Conservation (phyloP, 2,113 vertebrate species). For the Sapajus apella region DNA sequence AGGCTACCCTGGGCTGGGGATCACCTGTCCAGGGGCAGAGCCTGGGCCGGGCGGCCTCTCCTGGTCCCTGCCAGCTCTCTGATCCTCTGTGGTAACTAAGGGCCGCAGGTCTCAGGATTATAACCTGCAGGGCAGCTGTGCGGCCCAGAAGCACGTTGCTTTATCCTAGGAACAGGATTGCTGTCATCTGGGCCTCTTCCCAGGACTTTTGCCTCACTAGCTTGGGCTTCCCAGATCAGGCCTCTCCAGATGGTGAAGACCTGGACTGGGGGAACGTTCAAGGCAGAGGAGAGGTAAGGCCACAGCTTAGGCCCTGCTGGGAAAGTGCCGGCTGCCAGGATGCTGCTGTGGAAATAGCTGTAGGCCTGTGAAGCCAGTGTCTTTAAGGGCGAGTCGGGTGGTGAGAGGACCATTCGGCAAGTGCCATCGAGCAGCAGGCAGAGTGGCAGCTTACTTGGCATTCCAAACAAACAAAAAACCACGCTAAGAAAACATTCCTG, state of each 20-base stretch:
- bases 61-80: not conserved
- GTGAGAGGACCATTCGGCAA: not conserved
- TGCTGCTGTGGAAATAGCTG: not conserved
- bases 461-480: not conserved
- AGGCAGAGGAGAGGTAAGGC: not conserved
- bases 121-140: not conserved
- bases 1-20: not conserved
- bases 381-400: accelerated
- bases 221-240: not conserved
- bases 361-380: not conserved
- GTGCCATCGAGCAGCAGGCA: no score
- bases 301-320: not conserved
- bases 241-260: not conserved
- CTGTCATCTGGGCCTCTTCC: not conserved
- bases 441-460: not conserved
- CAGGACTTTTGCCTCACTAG: not conserved
- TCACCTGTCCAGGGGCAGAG: not conserved
- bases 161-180: not conserved
- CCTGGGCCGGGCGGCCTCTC: not conserved
- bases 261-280: not conserved
- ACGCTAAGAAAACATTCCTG: not conserved
- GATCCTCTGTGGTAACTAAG: not conserved
- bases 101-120: no score
- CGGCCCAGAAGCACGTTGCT: not conserved
- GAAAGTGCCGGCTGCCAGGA: not conserved